phyloP scores from a whole-genome alignment of 1,140 invertebrate species.

The Formica selysi region DNA sequence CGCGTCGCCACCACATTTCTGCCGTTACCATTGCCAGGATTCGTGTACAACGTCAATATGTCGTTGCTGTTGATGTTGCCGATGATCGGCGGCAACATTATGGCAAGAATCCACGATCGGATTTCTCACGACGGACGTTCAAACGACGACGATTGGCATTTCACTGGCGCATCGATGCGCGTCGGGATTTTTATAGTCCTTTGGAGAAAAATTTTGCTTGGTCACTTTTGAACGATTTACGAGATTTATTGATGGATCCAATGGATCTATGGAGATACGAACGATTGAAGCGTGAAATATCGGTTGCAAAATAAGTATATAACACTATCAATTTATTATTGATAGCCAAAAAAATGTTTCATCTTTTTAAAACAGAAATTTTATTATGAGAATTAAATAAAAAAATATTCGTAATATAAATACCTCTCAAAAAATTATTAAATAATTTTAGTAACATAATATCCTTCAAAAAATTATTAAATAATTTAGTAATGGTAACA shows the following conservation, averaged over 20 bases:
- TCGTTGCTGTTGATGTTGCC: conserved; percentile 83
- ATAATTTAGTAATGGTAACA: too few relatives aligned
- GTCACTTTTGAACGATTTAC: conserved; percentile 1
- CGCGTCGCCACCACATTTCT: conserved; percentile 67
- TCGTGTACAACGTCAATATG: conserved; percentile 83
- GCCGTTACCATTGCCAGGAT: conserved; percentile 74
- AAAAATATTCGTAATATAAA: not conserved
- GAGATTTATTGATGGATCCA: not conserved
- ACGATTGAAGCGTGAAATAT: conserved; percentile 7
- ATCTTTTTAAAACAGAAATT: not conserved
- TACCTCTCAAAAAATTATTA: not conserved
- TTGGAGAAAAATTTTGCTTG: not conserved
- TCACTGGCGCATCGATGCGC: conserved; percentile 37
- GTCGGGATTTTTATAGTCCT: not conserved
- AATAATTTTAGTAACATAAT: too few relatives aligned
- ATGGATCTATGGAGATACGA: not conserved
- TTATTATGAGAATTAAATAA: not conserved
- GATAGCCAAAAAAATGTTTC: not conserved
- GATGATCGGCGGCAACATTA: conserved; percentile 81
- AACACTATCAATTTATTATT: not conserved
- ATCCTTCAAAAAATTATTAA: too few relatives aligned
- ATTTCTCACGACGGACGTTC: conserved; percentile 68
- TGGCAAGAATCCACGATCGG: conserved; percentile 62
- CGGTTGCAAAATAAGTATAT: conserved; percentile 8
- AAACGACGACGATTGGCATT: conserved; percentile 61